Conservation (phyloP, 2,797 vertebrate genomes). For the Coilia nasus region DNA sequence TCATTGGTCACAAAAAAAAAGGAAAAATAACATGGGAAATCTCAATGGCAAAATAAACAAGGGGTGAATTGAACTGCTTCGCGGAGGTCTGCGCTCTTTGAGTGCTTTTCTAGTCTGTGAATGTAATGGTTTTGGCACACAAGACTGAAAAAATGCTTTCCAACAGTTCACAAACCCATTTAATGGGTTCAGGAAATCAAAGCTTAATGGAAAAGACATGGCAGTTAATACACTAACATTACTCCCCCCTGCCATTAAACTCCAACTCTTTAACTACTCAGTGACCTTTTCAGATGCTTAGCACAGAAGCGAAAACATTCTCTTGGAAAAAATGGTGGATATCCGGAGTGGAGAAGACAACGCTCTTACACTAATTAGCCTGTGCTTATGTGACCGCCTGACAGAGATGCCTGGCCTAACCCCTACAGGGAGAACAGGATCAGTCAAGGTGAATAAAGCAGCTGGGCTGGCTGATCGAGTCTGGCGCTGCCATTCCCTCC, state of each 20-base stretch:
- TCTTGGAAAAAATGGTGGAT: neutral
- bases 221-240: neutral
- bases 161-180: neutral
- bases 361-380: neutral
- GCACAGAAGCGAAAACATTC: neutral
- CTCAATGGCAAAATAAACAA: too few species aligned
- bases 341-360: neutral
- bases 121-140: too few species aligned
- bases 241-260: neutral
- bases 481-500: constrained; percentile 2
- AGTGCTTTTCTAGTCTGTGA: too few species aligned
- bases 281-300: constrained; percentile 3
- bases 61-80: too few species aligned
- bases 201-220: neutral
- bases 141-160: neutral
- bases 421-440: neutral
- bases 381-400: neutral
- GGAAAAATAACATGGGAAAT: too few species aligned
- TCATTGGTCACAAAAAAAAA: too few species aligned
- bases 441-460: constrained; percentile 17
- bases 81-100: too few species aligned
- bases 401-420: neutral
- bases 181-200: neutral
- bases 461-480: neutral
- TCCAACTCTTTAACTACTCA: neutral